Evolutionary conservation across 1,140 invertebrate species (phyloP).

Genomic region (Hyles vespertilio): DNA sequence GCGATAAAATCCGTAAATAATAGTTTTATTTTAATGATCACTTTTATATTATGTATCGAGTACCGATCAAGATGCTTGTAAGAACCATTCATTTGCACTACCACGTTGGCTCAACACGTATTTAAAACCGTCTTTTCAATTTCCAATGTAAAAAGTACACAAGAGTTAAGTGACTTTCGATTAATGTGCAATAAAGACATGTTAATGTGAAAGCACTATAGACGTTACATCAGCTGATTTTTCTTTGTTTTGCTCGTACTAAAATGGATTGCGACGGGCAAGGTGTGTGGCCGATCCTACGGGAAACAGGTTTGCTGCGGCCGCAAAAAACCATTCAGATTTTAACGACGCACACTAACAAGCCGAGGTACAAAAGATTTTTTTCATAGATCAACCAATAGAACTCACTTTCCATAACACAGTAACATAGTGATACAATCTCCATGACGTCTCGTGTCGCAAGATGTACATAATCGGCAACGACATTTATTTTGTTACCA

Average conservation of each 20-base stretch:
- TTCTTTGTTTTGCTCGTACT: constrained; percentile 3
- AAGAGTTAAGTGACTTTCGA: constrained; percentile 2
- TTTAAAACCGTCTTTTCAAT: too few relatives aligned
- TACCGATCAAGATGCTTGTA: too few relatives aligned
- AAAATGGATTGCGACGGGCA: constrained; percentile 17
- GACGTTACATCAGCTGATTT: constrained; percentile 8
- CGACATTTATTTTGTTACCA: constrained; percentile 40
- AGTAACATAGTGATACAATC: constrained; percentile 51
- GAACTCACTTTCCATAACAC: constrained; percentile 55
- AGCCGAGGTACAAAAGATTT: constrained; percentile 22
- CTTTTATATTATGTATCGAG: too few relatives aligned
- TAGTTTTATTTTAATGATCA: too few relatives aligned
- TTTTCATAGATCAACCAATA: constrained; percentile 41
- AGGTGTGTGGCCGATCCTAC: constrained; percentile 51
- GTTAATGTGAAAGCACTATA: constrained; percentile 3
- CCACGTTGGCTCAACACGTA: too few relatives aligned
- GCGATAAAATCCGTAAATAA: too few relatives aligned
- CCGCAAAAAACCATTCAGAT: constrained; percentile 55
- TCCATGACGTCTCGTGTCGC: constrained; percentile 34
- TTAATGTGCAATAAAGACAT: constrained; percentile 4
- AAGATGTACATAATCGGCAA: constrained; percentile 34
- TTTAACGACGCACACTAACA: constrained; percentile 48
- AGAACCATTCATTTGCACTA: too few relatives aligned
- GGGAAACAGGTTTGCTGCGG: constrained; percentile 49
- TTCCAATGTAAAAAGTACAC: too few relatives aligned